Conservation (phyloP, 2,888 invertebrate species). For the Phaedon cochleariae region DNA sequence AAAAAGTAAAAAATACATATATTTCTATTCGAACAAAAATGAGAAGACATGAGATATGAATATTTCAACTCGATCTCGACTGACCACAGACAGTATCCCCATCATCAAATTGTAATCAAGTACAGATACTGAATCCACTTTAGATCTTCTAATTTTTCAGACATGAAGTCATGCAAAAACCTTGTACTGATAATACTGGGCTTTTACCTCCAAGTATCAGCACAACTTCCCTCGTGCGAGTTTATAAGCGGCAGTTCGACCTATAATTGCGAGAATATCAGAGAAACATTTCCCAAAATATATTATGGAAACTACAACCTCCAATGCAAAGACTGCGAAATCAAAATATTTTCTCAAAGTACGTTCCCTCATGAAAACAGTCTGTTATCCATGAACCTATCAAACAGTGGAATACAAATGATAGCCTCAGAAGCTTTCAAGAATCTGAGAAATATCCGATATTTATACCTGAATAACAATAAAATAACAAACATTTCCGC, state of each 20-base stretch:
- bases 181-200: not conserved
- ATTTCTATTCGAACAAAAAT: no score
- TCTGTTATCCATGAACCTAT: slow-evolving; percentile 51
- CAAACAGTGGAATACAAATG: slow-evolving; percentile 49
- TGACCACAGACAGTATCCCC: no score
- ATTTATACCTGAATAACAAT: slow-evolving; percentile 53
- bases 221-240: slow-evolving; percentile 40
- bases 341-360: slow-evolving; percentile 48
- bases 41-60: no score
- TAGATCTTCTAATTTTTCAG: no score
- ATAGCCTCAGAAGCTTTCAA: slow-evolving; percentile 50
- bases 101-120: no score
- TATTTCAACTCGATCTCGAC: no score
- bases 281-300: slow-evolving; percentile 49
- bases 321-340: slow-evolving; percentile 51
- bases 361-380: slow-evolving; percentile 52
- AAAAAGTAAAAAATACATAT: no score
- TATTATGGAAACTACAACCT: slow-evolving; percentile 53
- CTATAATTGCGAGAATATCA: slow-evolving; percentile 51
- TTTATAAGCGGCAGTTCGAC: slow-evolving; percentile 43
- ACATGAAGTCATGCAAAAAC: not conserved
- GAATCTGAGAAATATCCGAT: slow-evolving; percentile 46
- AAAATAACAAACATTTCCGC: slow-evolving; percentile 47
- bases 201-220: not conserved
- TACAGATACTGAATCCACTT: no score